Evolutionary conservation across 1,140 invertebrate species (phyloP).

Genomic region (Aphis craccivora): DNA sequence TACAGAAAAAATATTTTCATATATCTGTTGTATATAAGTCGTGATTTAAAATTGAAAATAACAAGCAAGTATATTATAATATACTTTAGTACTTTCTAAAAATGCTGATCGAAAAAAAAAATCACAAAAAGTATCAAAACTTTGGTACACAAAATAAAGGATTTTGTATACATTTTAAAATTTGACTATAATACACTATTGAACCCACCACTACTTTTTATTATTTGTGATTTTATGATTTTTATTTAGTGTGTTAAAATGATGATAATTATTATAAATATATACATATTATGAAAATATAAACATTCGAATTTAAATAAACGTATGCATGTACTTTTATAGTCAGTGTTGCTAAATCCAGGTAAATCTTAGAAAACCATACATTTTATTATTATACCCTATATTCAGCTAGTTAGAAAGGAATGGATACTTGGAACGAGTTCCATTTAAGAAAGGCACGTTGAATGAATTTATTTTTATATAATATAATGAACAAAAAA

Average conservation of each 20-base stretch:
- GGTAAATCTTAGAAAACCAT: not conserved
- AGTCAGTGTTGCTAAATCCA: not conserved
- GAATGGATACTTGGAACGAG: not conserved
- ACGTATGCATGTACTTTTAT: not conserved
- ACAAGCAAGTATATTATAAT: not conserved
- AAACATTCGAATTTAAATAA: not conserved
- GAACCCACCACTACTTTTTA: too few species aligned
- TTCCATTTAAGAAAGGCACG: not conserved
- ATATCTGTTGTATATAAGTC: not conserved
- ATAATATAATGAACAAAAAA: not conserved
- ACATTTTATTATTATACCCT: not conserved
- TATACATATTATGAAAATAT: not conserved
- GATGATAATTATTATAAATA: not conserved
- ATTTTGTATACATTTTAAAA: not conserved
- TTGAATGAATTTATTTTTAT: not conserved
- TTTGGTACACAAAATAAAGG: not conserved
- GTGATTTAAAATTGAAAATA: constrained; percentile 18
- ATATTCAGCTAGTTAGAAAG: not conserved
- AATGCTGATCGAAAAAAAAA: not conserved
- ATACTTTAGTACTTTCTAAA: not conserved
- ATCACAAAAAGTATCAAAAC: not conserved
- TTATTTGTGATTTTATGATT: not conserved
- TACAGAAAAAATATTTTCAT: not conserved
- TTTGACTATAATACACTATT: not conserved
- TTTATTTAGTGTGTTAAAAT: not conserved